These are phyloP conservation scores for Sitta carolinensis DNA, from an alignment of 2,797 vertebrate genomes.

Conservation along the genomic window DNA sequence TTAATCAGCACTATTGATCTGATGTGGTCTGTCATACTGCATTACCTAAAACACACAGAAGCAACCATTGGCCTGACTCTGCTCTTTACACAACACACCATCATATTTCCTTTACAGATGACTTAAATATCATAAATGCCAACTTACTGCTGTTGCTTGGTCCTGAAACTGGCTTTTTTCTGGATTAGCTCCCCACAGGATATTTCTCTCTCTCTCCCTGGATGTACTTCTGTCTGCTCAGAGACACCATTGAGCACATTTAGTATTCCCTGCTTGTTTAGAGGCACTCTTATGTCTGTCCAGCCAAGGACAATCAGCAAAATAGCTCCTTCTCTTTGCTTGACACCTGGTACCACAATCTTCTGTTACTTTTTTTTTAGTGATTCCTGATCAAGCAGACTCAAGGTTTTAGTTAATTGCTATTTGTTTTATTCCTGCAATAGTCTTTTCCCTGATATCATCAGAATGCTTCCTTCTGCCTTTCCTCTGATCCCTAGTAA, in stretches of 20 bases:
- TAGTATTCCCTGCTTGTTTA: background rate
- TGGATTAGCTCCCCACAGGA: background rate
- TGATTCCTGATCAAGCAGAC: background rate
- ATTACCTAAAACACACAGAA: constrained; percentile 55
- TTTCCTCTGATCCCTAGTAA: constrained; percentile 38
- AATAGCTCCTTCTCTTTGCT: background rate
- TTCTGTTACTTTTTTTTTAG: constrained; percentile 16
- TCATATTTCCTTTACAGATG: constrained; percentile 33
- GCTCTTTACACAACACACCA: constrained; percentile 17
- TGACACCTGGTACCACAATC: background rate
- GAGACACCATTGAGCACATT: background rate
- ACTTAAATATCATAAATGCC: constrained; percentile 31
- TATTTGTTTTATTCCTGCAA: constrained; percentile 45
- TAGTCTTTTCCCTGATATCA: background rate
- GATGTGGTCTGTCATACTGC: constrained; percentile 39
- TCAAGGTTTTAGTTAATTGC: constrained; percentile 43
- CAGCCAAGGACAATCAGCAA: background rate
- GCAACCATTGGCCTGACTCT: background rate
- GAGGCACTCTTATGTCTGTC: background rate
- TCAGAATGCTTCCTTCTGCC: constrained; percentile 39
- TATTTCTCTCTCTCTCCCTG: background rate
- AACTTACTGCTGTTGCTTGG: background rate
- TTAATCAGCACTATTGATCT: constrained; percentile 67
- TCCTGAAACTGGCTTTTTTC: background rate
- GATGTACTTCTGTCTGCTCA: background rate